Evolutionary conservation across 2,113 vertebrate species (phyloP).

Genomic region (Phalacrocorax carbo): DNA sequence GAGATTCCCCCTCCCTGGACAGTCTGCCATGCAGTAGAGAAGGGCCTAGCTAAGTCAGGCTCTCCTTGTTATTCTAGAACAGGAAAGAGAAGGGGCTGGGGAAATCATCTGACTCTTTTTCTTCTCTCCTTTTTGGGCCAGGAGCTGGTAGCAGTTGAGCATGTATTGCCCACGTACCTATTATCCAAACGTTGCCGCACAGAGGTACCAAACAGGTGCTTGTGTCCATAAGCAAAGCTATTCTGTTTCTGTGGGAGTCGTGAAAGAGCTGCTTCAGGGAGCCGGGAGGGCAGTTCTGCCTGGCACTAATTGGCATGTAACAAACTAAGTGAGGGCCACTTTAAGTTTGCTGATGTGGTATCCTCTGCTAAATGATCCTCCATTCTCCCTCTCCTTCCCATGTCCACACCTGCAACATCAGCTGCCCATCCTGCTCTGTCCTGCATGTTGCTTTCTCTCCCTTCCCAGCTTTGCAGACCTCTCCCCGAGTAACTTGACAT

Average conservation of each 20-base stretch:
- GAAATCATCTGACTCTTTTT: not conserved
- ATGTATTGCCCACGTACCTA: not conserved
- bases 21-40: not conserved
- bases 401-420: not conserved
- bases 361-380: not conserved
- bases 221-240: not conserved
- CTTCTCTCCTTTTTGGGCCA: conserved; percentile 21
- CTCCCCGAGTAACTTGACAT: not conserved
- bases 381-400: not conserved
- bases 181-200: not conserved
- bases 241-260: not conserved
- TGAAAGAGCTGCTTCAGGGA: not conserved
- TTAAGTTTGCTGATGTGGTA: not conserved
- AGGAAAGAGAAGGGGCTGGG: not conserved
- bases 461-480: not conserved
- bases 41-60: not conserved
- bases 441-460: conserved; percentile 8
- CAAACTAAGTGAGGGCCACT: not conserved
- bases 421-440: conserved; percentile 27
- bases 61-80: not conserved
- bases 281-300: not conserved
- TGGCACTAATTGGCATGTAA: conserved; percentile 11
- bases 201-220: not conserved
- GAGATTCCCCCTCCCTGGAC: not conserved
- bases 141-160: conserved; percentile 41